These are phyloP conservation scores for Panzeria rudis DNA, from an alignment of 2,888 invertebrate species.

Conservation along the genomic window DNA sequence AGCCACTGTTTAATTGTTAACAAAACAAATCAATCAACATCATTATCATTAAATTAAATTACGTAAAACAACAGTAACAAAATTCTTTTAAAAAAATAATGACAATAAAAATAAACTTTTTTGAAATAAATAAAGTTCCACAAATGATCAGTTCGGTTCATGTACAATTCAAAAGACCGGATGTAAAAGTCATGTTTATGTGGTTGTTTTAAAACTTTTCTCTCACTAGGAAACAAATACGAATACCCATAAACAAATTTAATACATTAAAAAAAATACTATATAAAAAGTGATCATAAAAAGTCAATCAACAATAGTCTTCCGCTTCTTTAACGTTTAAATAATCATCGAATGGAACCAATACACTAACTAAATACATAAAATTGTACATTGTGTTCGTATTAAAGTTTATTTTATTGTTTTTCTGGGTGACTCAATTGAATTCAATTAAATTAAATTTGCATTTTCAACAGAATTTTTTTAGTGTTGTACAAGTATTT, in stretches of 20 bases:
- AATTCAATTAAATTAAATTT: conserved; percentile 73
- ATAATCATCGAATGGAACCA: conserved; percentile 83
- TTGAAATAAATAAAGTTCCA: conserved; percentile 44
- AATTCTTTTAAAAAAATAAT: conserved; percentile 24
- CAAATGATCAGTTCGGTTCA: conserved; percentile 67
- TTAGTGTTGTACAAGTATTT: conserved; percentile 33
- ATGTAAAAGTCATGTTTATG: conserved; percentile 72
- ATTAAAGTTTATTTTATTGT: conserved; percentile 36
- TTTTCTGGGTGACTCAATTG: conserved; percentile 68
- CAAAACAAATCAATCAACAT: conserved; percentile 79
- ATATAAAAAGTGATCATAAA: conserved; percentile 65
- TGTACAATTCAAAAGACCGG: conserved; percentile 68
- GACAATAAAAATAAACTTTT: conserved; percentile 39
- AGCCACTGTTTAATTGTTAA: conserved; percentile 76
- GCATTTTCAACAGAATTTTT: conserved; percentile 70
- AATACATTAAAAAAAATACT: conserved; percentile 24
- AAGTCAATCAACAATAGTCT: conserved; percentile 76
- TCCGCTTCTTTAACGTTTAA: conserved; percentile 74
- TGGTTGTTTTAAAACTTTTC: conserved; percentile 53
- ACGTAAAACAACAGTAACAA: conserved; percentile 15
- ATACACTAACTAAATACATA: conserved; percentile 72
- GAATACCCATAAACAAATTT: not conserved
- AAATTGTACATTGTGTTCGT: conserved; percentile 3
- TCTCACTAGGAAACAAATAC: conserved; percentile 49
- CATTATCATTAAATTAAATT: conserved; percentile 32